Percentiles rank a stretch among this genome's conserved stretches.
These are phyloP conservation scores for Brachionus calyciflorus DNA, from an alignment of 1,140 invertebrate genomes.

Conservation along the genomic window DNA sequence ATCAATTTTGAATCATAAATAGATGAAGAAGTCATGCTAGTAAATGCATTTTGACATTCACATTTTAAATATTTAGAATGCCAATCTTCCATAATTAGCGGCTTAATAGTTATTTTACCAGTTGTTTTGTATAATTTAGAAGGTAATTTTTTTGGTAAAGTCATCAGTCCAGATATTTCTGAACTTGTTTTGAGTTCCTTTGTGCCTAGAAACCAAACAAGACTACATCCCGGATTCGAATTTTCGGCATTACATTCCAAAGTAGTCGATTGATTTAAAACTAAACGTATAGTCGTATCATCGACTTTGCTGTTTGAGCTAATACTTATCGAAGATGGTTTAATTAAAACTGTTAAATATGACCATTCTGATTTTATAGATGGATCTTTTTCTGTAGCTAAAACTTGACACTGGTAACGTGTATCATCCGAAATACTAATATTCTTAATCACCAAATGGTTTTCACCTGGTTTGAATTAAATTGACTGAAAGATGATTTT, in stretches of 20 bases:
- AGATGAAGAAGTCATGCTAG: not conserved
- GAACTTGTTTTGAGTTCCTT: not conserved
- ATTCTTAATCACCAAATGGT: conserved; percentile 31
- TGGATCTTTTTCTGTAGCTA: not conserved
- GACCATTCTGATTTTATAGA: conserved; percentile 3
- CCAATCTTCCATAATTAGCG: conserved; percentile 25
- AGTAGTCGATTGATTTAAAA: conserved; percentile 5
- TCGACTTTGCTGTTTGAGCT: not conserved
- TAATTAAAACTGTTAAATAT: conserved; percentile 27
- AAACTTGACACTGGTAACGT: conserved; percentile 32
- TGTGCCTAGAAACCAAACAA: conserved; percentile 42
- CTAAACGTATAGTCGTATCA: conserved; percentile 13
- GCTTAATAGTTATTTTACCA: not conserved
- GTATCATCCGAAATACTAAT: conserved; percentile 27
- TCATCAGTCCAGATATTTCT: conserved; percentile 1
- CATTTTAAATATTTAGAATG: conserved; percentile 29
- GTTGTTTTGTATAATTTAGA: conserved; percentile 41
- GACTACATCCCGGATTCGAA: conserved; percentile 25
- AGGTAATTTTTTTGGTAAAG: not conserved
- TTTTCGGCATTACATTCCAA: conserved; percentile 12
- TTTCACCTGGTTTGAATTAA: conserved; percentile 28
- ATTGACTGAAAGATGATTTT: too few species aligned
- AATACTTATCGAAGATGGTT: conserved; percentile 18
- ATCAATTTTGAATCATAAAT: conserved; percentile 38
- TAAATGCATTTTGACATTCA: conserved; percentile 26